A percentile compares a stretch with the other conserved stretches of the same genome.
phyloP scores from a whole-genome alignment of 1,140 invertebrate genomes.

The Eulimnadia texana region DNA sequence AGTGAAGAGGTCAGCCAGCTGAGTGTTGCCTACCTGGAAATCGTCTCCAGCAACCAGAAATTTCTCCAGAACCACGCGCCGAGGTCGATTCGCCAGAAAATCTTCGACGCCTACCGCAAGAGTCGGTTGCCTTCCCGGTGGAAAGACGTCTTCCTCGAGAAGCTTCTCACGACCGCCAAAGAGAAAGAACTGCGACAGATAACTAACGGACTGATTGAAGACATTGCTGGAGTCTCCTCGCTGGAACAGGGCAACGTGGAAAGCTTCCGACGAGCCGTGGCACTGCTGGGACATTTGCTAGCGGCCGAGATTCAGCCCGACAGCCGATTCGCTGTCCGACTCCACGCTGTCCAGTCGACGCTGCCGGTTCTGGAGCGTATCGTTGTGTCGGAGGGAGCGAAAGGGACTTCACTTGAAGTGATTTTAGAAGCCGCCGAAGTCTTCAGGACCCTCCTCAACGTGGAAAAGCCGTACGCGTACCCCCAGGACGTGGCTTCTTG shows the following conservation, averaged over 20 bases:
- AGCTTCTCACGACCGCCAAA: slow-evolving; percentile 1
- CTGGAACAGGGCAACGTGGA: background rate
- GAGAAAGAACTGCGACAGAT: slow-evolving; percentile 3
- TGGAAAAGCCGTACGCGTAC: background rate
- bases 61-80: background rate
- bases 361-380: slow-evolving; percentile 2
- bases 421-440: background rate
- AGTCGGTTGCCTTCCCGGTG: background rate
- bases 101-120: slow-evolving; percentile 8
- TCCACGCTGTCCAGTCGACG: background rate
- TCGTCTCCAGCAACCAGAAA: background rate
- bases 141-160: slow-evolving; percentile 8
- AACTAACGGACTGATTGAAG: slow-evolving; percentile 2
- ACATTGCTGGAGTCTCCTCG: background rate
- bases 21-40: background rate
- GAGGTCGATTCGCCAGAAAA: background rate
- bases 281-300: background rate
- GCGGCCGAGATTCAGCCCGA: background rate
- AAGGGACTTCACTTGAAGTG: background rate
- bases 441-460: background rate
- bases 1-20: background rate
- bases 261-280: background rate
- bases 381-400: background rate
- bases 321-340: background rate
- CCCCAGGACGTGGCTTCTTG: slow-evolving; percentile 1